Percentiles rank a stretch among this genome's conserved stretches.
These are phyloP conservation scores for Trichonephila inaurata DNA, from an alignment of 1,140 invertebrate species.

Conservation along the genomic window DNA sequence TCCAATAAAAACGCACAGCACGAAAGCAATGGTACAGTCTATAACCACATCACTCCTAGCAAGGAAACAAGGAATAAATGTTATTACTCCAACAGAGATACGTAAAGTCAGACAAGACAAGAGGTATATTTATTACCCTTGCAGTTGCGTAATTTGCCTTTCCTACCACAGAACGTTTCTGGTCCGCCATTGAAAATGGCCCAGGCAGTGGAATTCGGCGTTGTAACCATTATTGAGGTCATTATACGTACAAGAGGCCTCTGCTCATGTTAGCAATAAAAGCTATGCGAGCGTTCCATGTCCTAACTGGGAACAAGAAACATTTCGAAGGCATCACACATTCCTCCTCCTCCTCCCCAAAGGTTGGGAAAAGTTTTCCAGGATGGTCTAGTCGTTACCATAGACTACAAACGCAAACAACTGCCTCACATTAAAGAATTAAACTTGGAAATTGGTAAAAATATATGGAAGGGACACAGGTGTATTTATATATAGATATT, in stretches of 20 bases:
- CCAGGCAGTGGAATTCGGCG: constrained; percentile 22
- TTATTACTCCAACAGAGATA: constrained; percentile 21
- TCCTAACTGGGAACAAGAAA: constrained; percentile 34
- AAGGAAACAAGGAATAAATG: constrained; percentile 36
- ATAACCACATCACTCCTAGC: neutral
- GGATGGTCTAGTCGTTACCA: constrained; percentile 21
- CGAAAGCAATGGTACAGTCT: constrained; percentile 4
- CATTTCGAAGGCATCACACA: neutral
- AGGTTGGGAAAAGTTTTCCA: constrained; percentile 9
- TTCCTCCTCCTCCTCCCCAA: too few species aligned
- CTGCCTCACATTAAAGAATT: constrained; percentile 53
- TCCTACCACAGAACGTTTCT: neutral
- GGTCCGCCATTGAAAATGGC: constrained; percentile 44
- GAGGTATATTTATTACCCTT: constrained; percentile 59
- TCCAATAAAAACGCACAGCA: constrained; percentile 13
- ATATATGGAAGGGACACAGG: neutral
- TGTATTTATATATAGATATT: constrained; percentile 4
- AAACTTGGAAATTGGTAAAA: constrained; percentile 42
- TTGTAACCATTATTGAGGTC: constrained; percentile 60
- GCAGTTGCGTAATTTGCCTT: constrained; percentile 52
- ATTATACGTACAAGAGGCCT: constrained; percentile 50
- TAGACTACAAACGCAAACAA: constrained; percentile 20
- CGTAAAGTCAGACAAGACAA: constrained; percentile 19
- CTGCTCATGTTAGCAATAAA: constrained; percentile 29
- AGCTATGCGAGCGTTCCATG: constrained; percentile 42